A percentile compares a stretch with the other conserved stretches of the same genome.
These are phyloP conservation scores for Remorina albescens DNA, from an alignment of 2,797 vertebrate species.

Conservation along the genomic window DNA sequence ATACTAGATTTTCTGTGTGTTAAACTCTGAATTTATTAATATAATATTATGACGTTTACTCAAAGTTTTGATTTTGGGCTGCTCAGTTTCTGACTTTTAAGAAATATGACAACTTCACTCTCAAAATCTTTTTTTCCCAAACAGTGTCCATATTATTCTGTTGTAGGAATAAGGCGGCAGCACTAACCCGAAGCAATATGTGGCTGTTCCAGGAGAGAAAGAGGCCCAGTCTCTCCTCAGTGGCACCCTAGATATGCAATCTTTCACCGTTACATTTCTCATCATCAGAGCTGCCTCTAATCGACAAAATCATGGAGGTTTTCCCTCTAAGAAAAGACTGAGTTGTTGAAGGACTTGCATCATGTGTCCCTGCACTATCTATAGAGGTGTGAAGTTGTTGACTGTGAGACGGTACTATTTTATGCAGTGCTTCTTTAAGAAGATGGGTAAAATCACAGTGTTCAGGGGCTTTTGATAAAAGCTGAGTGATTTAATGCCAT, in stretches of 20 bases:
- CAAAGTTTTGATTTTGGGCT: background rate
- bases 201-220: slow-evolving; percentile 23
- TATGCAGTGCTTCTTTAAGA: slow-evolving; percentile 50
- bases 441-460: slow-evolving; percentile 46
- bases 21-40: background rate
- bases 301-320: slow-evolving; percentile 33
- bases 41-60: background rate
- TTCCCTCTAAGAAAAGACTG: slow-evolving; percentile 15
- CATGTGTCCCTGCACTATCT: slow-evolving; percentile 42
- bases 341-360: slow-evolving; percentile 42
- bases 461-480: slow-evolving; percentile 46
- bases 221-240: slow-evolving; percentile 32
- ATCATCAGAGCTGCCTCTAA: slow-evolving; percentile 55
- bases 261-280: slow-evolving; percentile 43
- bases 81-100: background rate
- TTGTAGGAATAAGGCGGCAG: slow-evolving; percentile 14
- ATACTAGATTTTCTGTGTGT: background rate
- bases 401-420: slow-evolving; percentile 38
- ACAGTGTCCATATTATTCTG: background rate
- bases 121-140: background rate
- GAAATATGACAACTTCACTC: background rate
- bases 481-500: slow-evolving; percentile 61
- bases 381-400: slow-evolving; percentile 20
- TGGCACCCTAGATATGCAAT: slow-evolving; percentile 69
- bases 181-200: slow-evolving; percentile 55